Conservation (phyloP, 2,888 invertebrate species). For the Acanthosepion pharaonis region DNA sequence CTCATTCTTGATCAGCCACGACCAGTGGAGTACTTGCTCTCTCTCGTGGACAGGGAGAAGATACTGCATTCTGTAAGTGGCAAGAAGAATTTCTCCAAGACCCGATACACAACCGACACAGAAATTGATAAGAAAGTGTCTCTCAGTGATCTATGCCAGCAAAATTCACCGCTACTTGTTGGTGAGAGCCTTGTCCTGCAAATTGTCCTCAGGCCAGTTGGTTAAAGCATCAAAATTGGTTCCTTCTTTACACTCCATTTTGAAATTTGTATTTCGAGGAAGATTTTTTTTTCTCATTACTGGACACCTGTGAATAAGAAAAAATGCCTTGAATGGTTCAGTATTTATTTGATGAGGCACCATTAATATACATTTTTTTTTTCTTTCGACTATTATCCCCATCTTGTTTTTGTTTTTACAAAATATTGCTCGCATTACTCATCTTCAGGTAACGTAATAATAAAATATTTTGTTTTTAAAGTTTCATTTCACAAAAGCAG, state of each 20-base stretch:
- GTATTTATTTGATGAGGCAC: neutral
- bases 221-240: slow-evolving; percentile 52
- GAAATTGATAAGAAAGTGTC: slow-evolving; percentile 75
- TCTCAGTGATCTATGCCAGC: slow-evolving; percentile 63
- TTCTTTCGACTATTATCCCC: neutral
- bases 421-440: neutral
- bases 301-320: neutral
- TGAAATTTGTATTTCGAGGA: slow-evolving; percentile 4
- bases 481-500: neutral
- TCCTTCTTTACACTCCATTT: neutral
- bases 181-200: slow-evolving; percentile 68
- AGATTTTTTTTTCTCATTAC: neutral
- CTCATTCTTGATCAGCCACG: slow-evolving; percentile 73
- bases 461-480: neutral
- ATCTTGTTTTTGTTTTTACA: neutral
- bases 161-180: slow-evolving; percentile 65
- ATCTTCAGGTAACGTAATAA: neutral
- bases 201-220: slow-evolving; percentile 68
- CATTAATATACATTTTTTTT: neutral
- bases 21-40: slow-evolving; percentile 72
- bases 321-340: neutral
- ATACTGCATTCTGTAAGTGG: slow-evolving; percentile 73
- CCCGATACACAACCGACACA: slow-evolving; percentile 74
- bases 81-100: slow-evolving; percentile 75
- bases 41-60: slow-evolving; percentile 72